Evolutionary conservation across 2,797 vertebrate species (phyloP), one percentile per base, ranked within the genome.

Genomic region (Propithecus deckenii): DNA sequence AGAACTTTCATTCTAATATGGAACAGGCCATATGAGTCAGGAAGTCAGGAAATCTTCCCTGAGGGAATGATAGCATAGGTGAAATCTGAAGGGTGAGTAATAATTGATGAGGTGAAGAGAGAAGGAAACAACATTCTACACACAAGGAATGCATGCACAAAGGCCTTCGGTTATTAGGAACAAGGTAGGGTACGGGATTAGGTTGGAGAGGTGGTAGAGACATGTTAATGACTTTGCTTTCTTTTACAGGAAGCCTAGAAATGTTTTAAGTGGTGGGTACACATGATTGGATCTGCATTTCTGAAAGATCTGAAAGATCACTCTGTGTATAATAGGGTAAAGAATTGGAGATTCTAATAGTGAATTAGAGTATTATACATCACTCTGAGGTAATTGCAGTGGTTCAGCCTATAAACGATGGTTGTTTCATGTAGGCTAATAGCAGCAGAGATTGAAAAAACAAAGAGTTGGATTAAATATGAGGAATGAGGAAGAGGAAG

Each of bases 261-360:
- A 67, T 93, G 55, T 93, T 88, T 94, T 80, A 96, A 55, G 18
- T 71, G n/a, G 32, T 52, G 43, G 38, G 93, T 5, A 50, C 32
- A 61, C 25, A 32, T 67, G 61, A 75, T 65, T 14, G 11, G 6
- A 88, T 38, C 30, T 59, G 28, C n/a, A 93, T 74, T 91, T 79
- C 67, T 90, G 41, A 48, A 79, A 35, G 32, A 84, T 13, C 8
- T 78, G 28, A 59, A 87, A 74, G 48, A 46, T 74, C 30, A 89
- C 14, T 65, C 55, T 43, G 69, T 55, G 52, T 93, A 15, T 57
- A 76, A 81, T 48, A 38, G 41, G 61, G 63, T 63, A 35, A 92
- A 89, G 57, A 69, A 69, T 8, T 81, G 25, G 59, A 88, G 43
- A 20, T 61, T 81, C 55, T 32, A 89, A 48, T 22, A 81, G 22